Evolutionary conservation across 2,888 invertebrate species (phyloP).

Genomic region (Ophion obscuratus): DNA sequence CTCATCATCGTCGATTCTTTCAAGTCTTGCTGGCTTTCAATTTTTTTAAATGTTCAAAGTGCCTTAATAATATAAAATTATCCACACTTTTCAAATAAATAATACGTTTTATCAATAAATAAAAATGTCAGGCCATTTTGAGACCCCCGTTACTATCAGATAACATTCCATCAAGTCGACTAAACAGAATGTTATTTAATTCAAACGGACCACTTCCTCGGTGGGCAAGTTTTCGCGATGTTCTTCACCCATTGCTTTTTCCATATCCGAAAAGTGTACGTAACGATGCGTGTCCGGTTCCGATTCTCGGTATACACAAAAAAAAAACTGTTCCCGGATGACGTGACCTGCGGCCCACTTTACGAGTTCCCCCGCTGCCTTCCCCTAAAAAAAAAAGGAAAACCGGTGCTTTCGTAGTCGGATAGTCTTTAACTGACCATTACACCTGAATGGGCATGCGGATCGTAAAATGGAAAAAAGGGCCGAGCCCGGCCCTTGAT

Average conservation of each 20-base stretch:
- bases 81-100: no score
- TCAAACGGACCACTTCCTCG: neutral
- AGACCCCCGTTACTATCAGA: no score
- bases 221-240: neutral
- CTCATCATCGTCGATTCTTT: no score
- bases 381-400: conserved; percentile 46
- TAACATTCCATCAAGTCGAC: no score
- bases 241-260: neutral
- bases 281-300: conserved; percentile 40
- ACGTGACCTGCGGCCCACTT: conserved; percentile 21
- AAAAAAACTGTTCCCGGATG: conserved; percentile 40
- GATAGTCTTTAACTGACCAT: conserved; percentile 83
- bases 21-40: no score
- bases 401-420: conserved; percentile 78
- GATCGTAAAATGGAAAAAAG: conserved; percentile 79
- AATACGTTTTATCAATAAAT: no score
- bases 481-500: conserved; percentile 80
- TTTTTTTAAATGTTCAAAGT: no score
- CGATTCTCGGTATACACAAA: conserved; percentile 18
- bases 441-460: conserved; percentile 81
- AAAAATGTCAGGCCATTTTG: no score
- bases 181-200: no score
- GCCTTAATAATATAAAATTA: no score
- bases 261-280: neutral
- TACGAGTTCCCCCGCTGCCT: conserved; percentile 2